Evolutionary conservation across 2,113 vertebrate genomes (phyloP).

Genomic region (Fukomys damarensis): DNA sequence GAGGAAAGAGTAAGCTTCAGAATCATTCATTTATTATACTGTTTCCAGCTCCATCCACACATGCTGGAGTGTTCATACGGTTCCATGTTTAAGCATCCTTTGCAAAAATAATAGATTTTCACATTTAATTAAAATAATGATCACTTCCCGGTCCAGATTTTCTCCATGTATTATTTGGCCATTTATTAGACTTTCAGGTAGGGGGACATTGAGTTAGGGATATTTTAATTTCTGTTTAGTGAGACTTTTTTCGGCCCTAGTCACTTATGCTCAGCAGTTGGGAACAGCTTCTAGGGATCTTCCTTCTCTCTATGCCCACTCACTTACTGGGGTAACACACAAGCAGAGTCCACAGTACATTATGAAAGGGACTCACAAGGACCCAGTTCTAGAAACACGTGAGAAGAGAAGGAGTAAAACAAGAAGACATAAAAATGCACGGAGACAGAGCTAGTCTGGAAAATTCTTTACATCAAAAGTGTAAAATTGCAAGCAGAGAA

Average conservation of each 20-base stretch:
- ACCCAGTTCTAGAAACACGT: neutral
- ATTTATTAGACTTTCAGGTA: neutral
- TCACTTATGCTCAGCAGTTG: neutral
- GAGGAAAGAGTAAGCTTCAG: neutral
- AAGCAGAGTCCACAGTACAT: accelerated
- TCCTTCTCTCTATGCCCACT: neutral
- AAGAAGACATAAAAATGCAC: neutral
- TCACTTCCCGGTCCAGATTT: neutral
- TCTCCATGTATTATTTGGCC: neutral
- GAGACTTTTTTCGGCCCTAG: neutral
- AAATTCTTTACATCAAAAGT: constrained; percentile 3
- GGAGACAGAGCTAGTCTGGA: neutral
- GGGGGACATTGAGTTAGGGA: neutral
- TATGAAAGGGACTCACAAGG: neutral
- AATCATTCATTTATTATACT: neutral
- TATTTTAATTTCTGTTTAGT: neutral
- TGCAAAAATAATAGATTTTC: neutral
- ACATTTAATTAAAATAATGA: neutral
- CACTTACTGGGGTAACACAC: accelerated
- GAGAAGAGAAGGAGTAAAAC: neutral
- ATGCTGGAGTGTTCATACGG: neutral
- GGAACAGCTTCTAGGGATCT: neutral
- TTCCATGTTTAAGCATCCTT: neutral
- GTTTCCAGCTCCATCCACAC: neutral
- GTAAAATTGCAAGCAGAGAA: neutral